Evolutionary conservation across 2,888 invertebrate genomes (phyloP).

Genomic region (Monoplex corrugatus): DNA sequence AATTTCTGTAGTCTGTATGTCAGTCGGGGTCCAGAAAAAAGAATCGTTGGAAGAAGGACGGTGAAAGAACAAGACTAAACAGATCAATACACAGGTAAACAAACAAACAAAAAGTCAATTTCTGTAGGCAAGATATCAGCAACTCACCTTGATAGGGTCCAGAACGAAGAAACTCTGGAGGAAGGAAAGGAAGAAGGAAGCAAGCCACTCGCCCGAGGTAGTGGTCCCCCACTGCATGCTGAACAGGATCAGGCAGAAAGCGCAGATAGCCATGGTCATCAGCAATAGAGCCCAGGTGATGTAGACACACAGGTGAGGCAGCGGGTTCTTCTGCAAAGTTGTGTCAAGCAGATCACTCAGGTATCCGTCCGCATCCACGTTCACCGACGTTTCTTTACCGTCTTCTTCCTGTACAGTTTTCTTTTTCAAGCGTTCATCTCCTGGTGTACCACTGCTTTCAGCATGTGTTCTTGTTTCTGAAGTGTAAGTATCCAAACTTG

Average conservation of each 20-base stretch:
- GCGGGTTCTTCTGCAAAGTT: slow-evolving; percentile 40
- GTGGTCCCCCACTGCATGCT: slow-evolving; percentile 82
- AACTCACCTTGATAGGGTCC: slow-evolving; percentile 76
- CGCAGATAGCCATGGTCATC: slow-evolving; percentile 70
- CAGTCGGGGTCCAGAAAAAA: no score
- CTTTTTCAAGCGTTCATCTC: not conserved
- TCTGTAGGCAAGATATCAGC: no score
- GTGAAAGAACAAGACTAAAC: no score
- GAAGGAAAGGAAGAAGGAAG: slow-evolving; percentile 79
- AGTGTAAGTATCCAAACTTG: no score
- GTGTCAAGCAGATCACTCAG: not conserved
- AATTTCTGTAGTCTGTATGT: no score
- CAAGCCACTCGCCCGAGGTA: slow-evolving; percentile 81
- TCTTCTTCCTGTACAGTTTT: not conserved
- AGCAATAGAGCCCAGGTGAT: slow-evolving; percentile 78
- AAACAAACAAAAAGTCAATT: not conserved
- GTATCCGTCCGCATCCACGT: not conserved
- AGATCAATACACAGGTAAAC: no score
- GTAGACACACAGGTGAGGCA: slow-evolving; percentile 58
- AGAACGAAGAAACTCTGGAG: slow-evolving; percentile 78
- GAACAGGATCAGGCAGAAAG: slow-evolving; percentile 81
- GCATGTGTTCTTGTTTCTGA: no score
- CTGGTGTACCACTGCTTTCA: not conserved
- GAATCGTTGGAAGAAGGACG: no score
- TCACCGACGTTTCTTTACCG: not conserved